Percentiles rank a stretch among this genome's conserved stretches.
These are phyloP conservation scores for Plemyria rubiginata DNA, from an alignment of 2,888 invertebrate species.

Conservation along the genomic window DNA sequence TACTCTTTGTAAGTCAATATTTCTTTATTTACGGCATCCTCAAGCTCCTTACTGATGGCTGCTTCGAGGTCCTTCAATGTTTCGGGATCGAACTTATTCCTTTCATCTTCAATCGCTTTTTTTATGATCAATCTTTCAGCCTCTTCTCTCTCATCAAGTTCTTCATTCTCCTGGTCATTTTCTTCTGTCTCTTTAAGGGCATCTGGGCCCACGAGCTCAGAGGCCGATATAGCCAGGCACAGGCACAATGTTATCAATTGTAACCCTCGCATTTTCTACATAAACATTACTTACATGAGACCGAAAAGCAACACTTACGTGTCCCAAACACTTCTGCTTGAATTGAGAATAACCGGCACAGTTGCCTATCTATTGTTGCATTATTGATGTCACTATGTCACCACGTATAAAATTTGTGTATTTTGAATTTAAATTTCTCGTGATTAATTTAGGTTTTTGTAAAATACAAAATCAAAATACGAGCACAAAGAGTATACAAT, in stretches of 20 bases:
- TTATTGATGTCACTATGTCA: not conserved
- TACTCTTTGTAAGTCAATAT: constrained; percentile 64
- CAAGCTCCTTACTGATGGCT: constrained; percentile 66
- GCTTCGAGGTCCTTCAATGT: constrained; percentile 64
- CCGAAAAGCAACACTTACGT: constrained; percentile 65
- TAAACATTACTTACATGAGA: constrained; percentile 44
- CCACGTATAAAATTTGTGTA: not conserved
- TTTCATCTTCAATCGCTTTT: constrained; percentile 45
- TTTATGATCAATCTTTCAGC: constrained; percentile 10
- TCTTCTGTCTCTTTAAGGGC: constrained; percentile 55
- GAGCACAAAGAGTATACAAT: too few relatives aligned
- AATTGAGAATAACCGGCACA: constrained; percentile 1
- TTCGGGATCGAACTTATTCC: constrained; percentile 51
- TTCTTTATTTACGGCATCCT: constrained; percentile 66
- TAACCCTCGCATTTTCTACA: constrained; percentile 59
- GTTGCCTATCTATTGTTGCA: not conserved
- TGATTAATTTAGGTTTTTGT: not conserved
- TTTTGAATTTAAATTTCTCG: not conserved
- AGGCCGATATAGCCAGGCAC: constrained; percentile 59
- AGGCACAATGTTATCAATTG: constrained; percentile 59
- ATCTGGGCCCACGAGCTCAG: constrained; percentile 72
- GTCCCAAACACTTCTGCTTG: constrained; percentile 49
- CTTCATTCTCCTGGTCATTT: constrained; percentile 59
- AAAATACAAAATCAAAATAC: not conserved
- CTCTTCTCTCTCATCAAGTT: constrained; percentile 2